Conservation (phyloP, 2,888 invertebrate genomes). For the Macaria liturata region DNA sequence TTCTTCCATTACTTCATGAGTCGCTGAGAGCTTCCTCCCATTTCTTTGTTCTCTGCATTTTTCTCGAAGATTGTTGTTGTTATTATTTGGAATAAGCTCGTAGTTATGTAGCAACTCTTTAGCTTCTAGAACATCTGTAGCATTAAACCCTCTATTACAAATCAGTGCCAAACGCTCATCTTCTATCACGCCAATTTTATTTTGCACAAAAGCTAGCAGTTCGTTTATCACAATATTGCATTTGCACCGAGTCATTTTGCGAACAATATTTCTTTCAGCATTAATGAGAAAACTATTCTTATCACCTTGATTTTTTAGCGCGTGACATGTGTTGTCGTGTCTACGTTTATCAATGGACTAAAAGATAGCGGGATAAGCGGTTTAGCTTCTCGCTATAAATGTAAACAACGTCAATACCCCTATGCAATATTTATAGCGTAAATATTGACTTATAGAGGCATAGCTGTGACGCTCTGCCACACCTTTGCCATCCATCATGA, state of each 20-base stretch:
- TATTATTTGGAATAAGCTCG: neutral
- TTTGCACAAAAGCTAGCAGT: slow-evolving; percentile 25
- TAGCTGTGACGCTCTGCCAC: slow-evolving; percentile 12
- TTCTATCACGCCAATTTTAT: slow-evolving; percentile 21
- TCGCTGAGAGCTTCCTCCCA: slow-evolving; percentile 16
- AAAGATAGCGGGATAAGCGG: slow-evolving; percentile 21
- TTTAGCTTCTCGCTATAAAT: slow-evolving; percentile 2
- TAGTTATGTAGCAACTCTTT: slow-evolving; percentile 1
- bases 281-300: too few species aligned
- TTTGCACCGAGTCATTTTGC: slow-evolving; percentile 17
- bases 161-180: slow-evolving; percentile 22
- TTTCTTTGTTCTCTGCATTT: slow-evolving; percentile 3
- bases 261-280: neutral
- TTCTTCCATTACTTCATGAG: slow-evolving; percentile 14
- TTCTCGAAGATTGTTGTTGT: too few species aligned
- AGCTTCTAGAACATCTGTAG: slow-evolving; percentile 14
- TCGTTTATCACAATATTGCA: slow-evolving; percentile 23
- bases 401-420: slow-evolving; percentile 19
- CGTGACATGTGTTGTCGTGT: slow-evolving; percentile 16
- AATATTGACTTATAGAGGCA: slow-evolving; percentile 14
- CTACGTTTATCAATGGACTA: slow-evolving; percentile 17
- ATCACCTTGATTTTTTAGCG: neutral
- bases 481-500: slow-evolving; percentile 18
- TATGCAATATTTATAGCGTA: slow-evolving; percentile 20
- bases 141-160: slow-evolving; percentile 17